Conservation (phyloP, 1,140 invertebrate species). For the Leucophenga varia region DNA sequence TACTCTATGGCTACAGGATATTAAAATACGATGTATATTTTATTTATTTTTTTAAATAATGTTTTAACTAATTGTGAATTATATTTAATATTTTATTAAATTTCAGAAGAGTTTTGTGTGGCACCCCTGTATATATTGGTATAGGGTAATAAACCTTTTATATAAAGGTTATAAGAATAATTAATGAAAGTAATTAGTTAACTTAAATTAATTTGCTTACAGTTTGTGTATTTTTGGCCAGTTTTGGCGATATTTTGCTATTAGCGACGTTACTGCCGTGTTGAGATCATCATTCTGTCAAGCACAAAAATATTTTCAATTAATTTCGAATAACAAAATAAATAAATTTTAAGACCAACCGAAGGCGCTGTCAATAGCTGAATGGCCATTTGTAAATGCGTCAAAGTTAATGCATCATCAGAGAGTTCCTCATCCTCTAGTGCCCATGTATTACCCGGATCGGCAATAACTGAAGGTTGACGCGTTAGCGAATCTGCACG, state of each 20-base stretch:
- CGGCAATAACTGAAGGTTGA: conserved; percentile 49
- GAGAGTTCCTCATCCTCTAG: conserved; percentile 47
- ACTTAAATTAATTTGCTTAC: conserved; percentile 30
- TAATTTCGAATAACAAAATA: not conserved
- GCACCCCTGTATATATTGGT: no score
- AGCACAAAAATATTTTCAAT: no score
- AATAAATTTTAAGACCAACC: conserved; percentile 28
- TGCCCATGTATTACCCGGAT: conserved; percentile 41
- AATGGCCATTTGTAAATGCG: conserved; percentile 62
- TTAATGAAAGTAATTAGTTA: no score
- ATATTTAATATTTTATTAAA: no score
- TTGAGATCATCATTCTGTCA: conserved; percentile 50
- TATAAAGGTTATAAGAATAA: no score
- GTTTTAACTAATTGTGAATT: no score
- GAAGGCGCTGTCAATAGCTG: conserved; percentile 63
- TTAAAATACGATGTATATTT: no score
- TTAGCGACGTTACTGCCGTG: conserved; percentile 44
- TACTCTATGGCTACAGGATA: no score
- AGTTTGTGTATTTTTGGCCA: conserved; percentile 53
- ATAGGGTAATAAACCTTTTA: no score
- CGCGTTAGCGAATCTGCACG: conserved; percentile 45
- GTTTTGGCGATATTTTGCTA: conserved; percentile 47
- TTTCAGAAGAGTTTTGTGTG: no score
- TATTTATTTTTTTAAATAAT: no score
- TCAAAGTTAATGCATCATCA: conserved; percentile 57